A percentile compares a stretch with the other conserved stretches of the same genome.
These are phyloP conservation scores for Dyspetes luteomarginatus DNA, from an alignment of 2,888 invertebrate species.

Conservation along the genomic window DNA sequence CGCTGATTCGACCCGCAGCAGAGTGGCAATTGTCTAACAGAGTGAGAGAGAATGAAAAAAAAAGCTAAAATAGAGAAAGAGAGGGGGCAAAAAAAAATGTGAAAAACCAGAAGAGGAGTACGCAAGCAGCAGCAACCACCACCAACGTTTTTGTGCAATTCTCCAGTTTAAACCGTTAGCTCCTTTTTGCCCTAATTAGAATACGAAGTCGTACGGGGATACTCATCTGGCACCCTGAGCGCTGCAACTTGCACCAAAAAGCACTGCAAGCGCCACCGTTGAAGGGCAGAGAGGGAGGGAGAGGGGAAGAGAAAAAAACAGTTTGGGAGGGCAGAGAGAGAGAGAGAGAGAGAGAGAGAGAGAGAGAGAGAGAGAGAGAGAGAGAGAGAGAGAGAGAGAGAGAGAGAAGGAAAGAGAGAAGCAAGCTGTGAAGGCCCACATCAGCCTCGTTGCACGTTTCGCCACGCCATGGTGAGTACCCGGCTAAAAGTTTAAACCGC, in stretches of 20 bases:
- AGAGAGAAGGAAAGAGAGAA: constrained; percentile 7
- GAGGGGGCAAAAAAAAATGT: constrained; percentile 5
- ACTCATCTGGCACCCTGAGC: constrained; percentile 53
- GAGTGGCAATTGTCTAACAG: constrained; percentile 12
- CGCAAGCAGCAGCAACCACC: constrained; percentile 14
- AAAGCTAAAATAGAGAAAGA: constrained; percentile 31
- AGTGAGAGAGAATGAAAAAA: constrained; percentile 20
- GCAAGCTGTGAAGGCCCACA: constrained; percentile 46
- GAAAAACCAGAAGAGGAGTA: constrained; percentile 10
- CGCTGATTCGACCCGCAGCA: constrained; percentile 56
- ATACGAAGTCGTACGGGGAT: constrained; percentile 71
- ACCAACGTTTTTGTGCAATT: constrained; percentile 12
- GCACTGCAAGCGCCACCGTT: constrained; percentile 34
- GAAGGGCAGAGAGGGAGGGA: neutral
- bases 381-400: constrained; percentile 14
- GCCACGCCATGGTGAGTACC: constrained; percentile 62
- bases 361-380: constrained; percentile 1
- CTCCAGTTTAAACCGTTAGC: constrained; percentile 56
- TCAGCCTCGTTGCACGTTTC: constrained; percentile 62
- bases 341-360: constrained; percentile 26
- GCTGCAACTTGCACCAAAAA: constrained; percentile 40
- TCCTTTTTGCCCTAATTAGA: constrained; percentile 77
- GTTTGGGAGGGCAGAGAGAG: constrained; percentile 26
- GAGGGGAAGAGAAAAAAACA: constrained; percentile 11
- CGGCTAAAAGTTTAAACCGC: constrained; percentile 79